A percentile compares a stretch with the other conserved stretches of the same genome.
phyloP scores from a whole-genome alignment of 2,113 vertebrate genomes.

The Haliaeetus leucogaster region DNA sequence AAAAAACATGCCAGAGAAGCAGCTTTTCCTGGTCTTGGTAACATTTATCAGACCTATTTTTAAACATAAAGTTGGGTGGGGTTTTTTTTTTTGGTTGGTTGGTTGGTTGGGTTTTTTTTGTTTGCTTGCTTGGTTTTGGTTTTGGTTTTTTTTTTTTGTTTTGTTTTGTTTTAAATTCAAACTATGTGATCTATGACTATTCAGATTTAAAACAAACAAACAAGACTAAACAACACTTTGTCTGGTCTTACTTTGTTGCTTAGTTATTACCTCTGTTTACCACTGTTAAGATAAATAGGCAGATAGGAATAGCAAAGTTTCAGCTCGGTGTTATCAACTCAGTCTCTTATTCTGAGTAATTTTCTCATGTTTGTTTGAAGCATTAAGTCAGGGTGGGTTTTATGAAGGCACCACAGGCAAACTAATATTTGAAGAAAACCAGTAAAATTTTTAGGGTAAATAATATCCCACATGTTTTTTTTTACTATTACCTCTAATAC shows the following conservation, averaged over 20 bases:
- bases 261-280: not conserved
- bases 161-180: not conserved
- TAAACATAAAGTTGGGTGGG: not conserved
- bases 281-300: not conserved
- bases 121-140: no score
- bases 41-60: not conserved
- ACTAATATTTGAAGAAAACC: not conserved
- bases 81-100: accelerated
- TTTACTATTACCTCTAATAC: not conserved
- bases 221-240: no score
- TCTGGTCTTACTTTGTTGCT: not conserved
- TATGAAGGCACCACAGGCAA: not conserved
- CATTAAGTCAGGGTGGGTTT: not conserved
- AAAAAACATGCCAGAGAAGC: not conserved
- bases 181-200: not conserved
- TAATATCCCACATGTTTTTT: not conserved
- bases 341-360: not conserved
- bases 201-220: not conserved
- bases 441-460: not conserved
- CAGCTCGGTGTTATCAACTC: not conserved
- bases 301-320: not conserved
- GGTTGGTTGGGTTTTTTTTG: no score
- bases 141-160: no score
- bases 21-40: not conserved
- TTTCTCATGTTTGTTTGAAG: not conserved